Evolutionary conservation across 2,113 vertebrate genomes (phyloP), one percentile per base, ranked within the genome.

Genomic region (Apteryx owenii): DNA sequence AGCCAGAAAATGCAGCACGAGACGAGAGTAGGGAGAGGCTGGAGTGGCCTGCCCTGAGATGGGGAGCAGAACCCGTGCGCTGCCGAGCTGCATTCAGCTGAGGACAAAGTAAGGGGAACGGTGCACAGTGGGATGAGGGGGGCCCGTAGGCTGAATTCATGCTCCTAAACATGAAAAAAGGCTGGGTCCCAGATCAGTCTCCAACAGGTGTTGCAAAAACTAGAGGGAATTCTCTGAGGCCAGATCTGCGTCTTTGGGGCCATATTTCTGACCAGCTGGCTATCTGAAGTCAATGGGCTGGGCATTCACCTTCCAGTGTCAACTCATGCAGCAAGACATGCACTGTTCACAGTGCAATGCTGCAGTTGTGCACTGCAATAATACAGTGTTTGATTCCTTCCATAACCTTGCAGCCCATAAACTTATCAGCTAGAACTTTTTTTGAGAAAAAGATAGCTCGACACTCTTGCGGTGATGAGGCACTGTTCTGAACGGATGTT

Each of bases 341-440:
- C 0, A 0, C 20, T 70, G 8, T 33, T 84, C 25, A 71, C 9
- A 2, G 9, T 23, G 19, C 42, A 40, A 22, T 12, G 29, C 20
- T 0, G 1, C 42, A 92, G 23, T 8, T 1, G 15, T 76, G 44
- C 23, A 76, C 23, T 51, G 23, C 68, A 48, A 3, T 1, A 4
- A 26, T 21, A 1, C 19, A 40, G 46, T 7, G 1, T 62, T 90
- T 4, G 0, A 11, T 77, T 42, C 40, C 19, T 81, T 48, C 17
- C 36, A 11, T 33, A 53, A 33, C 12, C 5, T 53, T 56, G 28
- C 5, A 18, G 56, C 10, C 28, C 33, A 80, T n/a, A 82, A 75
- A 56, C 2, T 5, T 36, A 38, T 5, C 64, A 76, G 84, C 79
- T 70, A 10, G 40, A 71, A 69, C 38, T 61, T 79, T 66, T 88